A percentile compares a stretch with the other conserved stretches of the same genome.
Evolutionary conservation across 2,888 invertebrate genomes (phyloP).

Genomic region (Aproaerema taeniolella): DNA sequence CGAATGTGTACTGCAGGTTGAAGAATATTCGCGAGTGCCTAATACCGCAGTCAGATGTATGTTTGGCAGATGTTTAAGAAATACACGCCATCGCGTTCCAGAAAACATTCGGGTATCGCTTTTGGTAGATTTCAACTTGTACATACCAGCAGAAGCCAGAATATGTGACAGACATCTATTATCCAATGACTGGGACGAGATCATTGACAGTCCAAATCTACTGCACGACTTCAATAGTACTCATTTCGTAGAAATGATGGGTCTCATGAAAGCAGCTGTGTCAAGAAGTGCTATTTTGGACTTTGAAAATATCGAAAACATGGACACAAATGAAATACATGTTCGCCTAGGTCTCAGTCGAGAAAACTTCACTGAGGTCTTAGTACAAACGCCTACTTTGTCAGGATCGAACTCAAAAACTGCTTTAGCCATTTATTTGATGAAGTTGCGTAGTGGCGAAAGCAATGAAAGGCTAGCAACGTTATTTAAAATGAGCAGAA

Average conservation of each 20-base stretch:
- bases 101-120: no score
- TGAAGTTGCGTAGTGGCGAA: constrained; percentile 7
- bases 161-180: neutral
- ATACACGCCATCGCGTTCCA: neutral
- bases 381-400: constrained; percentile 11
- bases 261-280: neutral
- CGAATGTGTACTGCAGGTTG: constrained; percentile 11
- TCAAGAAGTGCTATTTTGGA: neutral
- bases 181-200: neutral
- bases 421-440: constrained; percentile 9
- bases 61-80: constrained; percentile 4
- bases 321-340: constrained; percentile 9
- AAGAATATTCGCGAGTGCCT: constrained; percentile 14
- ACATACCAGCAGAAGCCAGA: no score
- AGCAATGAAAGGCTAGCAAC: constrained; percentile 14
- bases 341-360: constrained; percentile 3
- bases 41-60: constrained; percentile 9
- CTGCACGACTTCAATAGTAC: constrained; percentile 10
- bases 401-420: constrained; percentile 3
- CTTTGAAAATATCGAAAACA: constrained; percentile 8
- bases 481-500: constrained; percentile 13
- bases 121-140: no score
- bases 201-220: constrained; percentile 14
- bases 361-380: constrained; percentile 4
- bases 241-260: neutral